phyloP scores from a whole-genome alignment of 2,888 invertebrate genomes.

The Thecocarcelia acutangulata region DNA sequence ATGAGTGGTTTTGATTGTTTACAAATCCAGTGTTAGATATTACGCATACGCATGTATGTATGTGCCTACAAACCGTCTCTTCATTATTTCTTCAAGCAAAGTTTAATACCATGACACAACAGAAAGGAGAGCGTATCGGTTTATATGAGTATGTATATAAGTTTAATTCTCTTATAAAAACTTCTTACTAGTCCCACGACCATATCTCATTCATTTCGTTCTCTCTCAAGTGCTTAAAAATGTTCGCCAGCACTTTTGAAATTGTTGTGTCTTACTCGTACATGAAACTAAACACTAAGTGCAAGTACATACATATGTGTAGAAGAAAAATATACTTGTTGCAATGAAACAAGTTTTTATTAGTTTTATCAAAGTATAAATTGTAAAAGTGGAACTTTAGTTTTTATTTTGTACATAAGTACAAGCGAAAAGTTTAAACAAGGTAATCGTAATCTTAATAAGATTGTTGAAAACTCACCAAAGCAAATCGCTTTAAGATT shows the following conservation, averaged over 20 bases:
- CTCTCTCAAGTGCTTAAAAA: constrained; percentile 20
- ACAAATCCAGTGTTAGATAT: too few species aligned
- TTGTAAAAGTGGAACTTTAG: constrained; percentile 8
- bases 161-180: too few species aligned
- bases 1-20: too few species aligned
- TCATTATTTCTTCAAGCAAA: too few species aligned
- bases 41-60: too few species aligned
- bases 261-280: not conserved
- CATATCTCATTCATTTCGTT: not conserved
- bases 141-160: too few species aligned
- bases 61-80: too few species aligned
- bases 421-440: constrained; percentile 2
- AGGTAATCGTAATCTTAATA: constrained; percentile 6
- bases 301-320: too few species aligned
- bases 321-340: too few species aligned
- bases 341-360: constrained; percentile 15
- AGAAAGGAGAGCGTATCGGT: too few species aligned
- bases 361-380: constrained; percentile 12
- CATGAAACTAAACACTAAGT: too few species aligned
- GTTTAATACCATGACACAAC: too few species aligned
- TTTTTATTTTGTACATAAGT: not conserved
- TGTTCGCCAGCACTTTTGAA: constrained; percentile 1
- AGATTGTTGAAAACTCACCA: not conserved
- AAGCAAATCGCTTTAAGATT: constrained; percentile 4
- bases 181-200: constrained; percentile 30